These are phyloP conservation scores for Hippoglossus hippoglossus DNA, from an alignment of 2,797 vertebrate genomes.

Conservation along the genomic window DNA sequence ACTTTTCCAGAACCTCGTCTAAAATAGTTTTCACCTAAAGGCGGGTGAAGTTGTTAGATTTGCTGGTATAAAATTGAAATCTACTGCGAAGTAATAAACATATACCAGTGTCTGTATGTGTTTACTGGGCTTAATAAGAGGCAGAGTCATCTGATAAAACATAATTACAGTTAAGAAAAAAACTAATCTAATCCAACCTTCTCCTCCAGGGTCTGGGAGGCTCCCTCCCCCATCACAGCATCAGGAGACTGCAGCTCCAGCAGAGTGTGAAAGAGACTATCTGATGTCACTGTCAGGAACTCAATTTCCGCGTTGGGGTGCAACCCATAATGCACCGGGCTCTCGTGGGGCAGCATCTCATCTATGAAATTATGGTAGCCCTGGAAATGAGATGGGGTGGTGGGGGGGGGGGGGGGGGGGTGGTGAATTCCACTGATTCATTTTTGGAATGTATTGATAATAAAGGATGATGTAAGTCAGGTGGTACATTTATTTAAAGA, in stretches of 20 bases:
- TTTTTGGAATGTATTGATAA: neutral
- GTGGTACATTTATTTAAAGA: neutral
- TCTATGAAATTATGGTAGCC: slow-evolving; percentile 85
- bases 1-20: slow-evolving; percentile 83
- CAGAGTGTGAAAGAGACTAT: slow-evolving; percentile 85
- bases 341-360: slow-evolving; percentile 85
- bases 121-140: neutral
- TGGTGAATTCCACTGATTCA: neutral
- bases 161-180: neutral
- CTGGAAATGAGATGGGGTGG: slow-evolving; percentile 54
- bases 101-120: neutral
- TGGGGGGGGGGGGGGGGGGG: too few relatives aligned
- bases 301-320: slow-evolving; percentile 87
- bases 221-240: slow-evolving; percentile 82
- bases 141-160: neutral
- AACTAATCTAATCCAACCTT: slow-evolving; percentile 70
- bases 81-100: too few relatives aligned
- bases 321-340: slow-evolving; percentile 83
- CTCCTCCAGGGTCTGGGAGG: slow-evolving; percentile 84
- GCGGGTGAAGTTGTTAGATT: neutral
- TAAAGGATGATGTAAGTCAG: neutral
- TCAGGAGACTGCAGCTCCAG: slow-evolving; percentile 88
- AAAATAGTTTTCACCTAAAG: slow-evolving; percentile 84
- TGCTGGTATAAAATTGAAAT: too few relatives aligned
- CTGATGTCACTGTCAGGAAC: slow-evolving; percentile 86